These are phyloP conservation scores for Tipula vernalis DNA, from an alignment of 2,888 invertebrate genomes.

Conservation along the genomic window DNA sequence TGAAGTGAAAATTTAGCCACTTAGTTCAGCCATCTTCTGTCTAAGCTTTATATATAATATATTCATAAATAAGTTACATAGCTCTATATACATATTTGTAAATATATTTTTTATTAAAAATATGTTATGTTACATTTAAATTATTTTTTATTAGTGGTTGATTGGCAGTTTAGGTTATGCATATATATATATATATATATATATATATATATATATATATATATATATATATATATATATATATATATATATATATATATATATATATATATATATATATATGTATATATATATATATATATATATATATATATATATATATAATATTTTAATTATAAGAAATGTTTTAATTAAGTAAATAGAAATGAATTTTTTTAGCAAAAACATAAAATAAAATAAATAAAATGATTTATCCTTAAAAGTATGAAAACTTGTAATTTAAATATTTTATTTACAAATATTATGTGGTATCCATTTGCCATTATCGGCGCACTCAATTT, in stretches of 20 bases:
- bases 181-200: too few species aligned
- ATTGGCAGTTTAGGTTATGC: neutral
- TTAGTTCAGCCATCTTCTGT: neutral
- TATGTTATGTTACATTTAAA: neutral
- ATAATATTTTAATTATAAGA: too few species aligned
- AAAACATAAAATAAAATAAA: neutral
- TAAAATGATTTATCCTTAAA: neutral
- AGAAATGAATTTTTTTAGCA: neutral
- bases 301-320: too few species aligned
- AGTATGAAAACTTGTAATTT: neutral
- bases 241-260: too few species aligned
- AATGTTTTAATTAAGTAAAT: too few species aligned
- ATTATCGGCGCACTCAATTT: constrained; percentile 27
- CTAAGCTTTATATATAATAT: neutral
- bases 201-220: too few species aligned
- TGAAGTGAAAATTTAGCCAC: neutral
- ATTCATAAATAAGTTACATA: neutral
- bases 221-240: too few species aligned
- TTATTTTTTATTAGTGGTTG: constrained; percentile 7
- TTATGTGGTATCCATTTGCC: constrained; percentile 21
- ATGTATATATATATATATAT: too few species aligned
- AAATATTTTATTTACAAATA: constrained; percentile 12
- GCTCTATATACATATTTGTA: neutral
- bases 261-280: too few species aligned
- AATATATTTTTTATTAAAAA: neutral